phyloP scores from a whole-genome alignment of 2,797 vertebrate genomes.

The Molossus alvarezi region DNA sequence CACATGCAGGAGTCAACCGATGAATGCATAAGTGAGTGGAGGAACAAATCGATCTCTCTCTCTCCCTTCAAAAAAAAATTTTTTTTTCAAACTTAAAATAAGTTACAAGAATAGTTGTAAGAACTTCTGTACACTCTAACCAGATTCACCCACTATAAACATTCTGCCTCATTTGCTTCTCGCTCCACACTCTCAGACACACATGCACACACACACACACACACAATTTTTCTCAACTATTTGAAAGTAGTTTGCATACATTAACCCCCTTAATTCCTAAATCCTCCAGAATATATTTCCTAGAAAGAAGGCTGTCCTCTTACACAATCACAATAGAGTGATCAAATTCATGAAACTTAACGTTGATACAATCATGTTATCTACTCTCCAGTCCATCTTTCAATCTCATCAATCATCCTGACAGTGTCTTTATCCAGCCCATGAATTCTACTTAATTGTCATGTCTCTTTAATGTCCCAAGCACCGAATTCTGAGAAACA shows the following conservation, averaged over 20 bases:
- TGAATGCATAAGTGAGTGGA: neutral
- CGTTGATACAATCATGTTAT: neutral
- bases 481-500: neutral
- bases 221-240: neutral
- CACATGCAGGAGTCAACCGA: neutral
- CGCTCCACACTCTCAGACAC: neutral
- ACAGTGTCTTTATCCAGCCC: neutral
- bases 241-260: neutral
- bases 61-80: neutral
- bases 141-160: neutral
- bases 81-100: slow-evolving; percentile 12
- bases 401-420: neutral
- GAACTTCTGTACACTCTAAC: neutral
- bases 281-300: neutral
- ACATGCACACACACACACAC: accelerated
- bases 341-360: slow-evolving; percentile 8
- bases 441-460: neutral
- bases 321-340: neutral
- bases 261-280: neutral
- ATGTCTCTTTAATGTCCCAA: neutral
- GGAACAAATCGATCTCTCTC: neutral
- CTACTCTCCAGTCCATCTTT: neutral
- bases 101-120: neutral
- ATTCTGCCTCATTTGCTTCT: neutral
- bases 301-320: neutral